Evolutionary conservation across 2,888 invertebrate species (phyloP), one percentile per base, ranked within the genome.

Genomic region (Saturnia japonica): DNA sequence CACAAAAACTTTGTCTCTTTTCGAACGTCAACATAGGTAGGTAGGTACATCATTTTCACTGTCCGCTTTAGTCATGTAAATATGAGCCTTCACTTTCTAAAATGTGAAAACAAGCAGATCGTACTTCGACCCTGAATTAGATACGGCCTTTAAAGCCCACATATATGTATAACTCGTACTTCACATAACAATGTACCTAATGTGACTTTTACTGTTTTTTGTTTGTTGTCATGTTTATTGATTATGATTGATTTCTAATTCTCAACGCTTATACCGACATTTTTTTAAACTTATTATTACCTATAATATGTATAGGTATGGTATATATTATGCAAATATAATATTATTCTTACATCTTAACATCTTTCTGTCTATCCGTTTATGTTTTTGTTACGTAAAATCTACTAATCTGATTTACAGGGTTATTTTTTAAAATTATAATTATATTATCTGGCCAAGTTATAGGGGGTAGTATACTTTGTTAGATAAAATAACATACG

Each of bases 21-120:
- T 84, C 84, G 34, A 69, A 84, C 77, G 76, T 80, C 76, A 75
- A 78, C 78, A 74, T 80, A 77, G 81, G 78, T 78, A 40, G 74
- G 74, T 80, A 77, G 81, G 78, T 78, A 40, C 75, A 78, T 78
- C 80, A 78, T 82, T 82, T 83, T 81, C 82, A 78, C 83, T 79
- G 80, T 74, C 73, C 78, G 81, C 85, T 84, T 86, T 85, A 80
- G 82, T 84, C 80, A 90, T 89, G 91, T 89, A 87, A 91, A 92
- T 90, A 86, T 79, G 82, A 84, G 88, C 89, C 88, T 90, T 92
- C 91, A 88, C 92, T 93, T 93, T 93, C 93, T 91, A 91, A 93
- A 91, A 90, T 88, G 87, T 89, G 88, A 90, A 89, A 91, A 87
- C 85, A 82, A 80, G 77, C 80, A 83, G 79, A 79, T 80, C 77